Conservation (phyloP, 1,140 invertebrate species). For the Drosophila kanapiae region DNA sequence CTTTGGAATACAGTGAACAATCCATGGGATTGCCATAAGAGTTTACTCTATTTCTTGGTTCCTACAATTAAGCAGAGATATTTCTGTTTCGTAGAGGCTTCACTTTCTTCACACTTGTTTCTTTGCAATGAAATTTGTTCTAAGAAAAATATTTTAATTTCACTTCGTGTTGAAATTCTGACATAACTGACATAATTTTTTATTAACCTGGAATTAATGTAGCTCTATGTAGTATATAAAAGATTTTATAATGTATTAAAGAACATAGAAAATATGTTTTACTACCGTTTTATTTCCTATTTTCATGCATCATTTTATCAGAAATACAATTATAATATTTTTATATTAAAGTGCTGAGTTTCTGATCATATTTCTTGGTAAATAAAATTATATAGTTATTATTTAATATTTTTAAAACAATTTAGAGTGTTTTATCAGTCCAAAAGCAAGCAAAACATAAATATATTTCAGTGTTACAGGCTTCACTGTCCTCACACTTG, state of each 20-base stretch:
- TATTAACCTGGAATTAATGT: background rate
- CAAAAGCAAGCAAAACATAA: background rate
- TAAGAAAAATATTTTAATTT: slow-evolving; percentile 16
- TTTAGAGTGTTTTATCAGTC: background rate
- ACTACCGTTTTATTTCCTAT: background rate
- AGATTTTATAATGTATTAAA: background rate
- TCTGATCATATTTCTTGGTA: too few relatives aligned
- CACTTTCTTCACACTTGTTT: slow-evolving; percentile 41
- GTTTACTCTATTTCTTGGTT: background rate
- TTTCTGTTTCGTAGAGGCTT: background rate
- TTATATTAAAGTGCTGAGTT: too few relatives aligned
- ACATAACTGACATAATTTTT: background rate
- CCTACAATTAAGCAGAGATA: background rate
- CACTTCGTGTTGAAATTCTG: slow-evolving; percentile 21
- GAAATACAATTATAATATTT: background rate
- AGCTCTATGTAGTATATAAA: background rate
- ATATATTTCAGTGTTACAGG: background rate
- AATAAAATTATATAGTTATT: too few relatives aligned
- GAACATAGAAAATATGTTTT: background rate
- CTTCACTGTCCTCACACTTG: slow-evolving; percentile 41
- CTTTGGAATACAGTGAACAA: slow-evolving; percentile 20
- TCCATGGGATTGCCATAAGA: background rate
- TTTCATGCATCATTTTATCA: background rate
- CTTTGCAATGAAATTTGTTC: background rate
- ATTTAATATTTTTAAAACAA: too few relatives aligned